Percentiles rank a stretch among this genome's conserved stretches.
Evolutionary conservation across 2,113 vertebrate genomes (phyloP).

Genomic region (Corythornis cristatus): DNA sequence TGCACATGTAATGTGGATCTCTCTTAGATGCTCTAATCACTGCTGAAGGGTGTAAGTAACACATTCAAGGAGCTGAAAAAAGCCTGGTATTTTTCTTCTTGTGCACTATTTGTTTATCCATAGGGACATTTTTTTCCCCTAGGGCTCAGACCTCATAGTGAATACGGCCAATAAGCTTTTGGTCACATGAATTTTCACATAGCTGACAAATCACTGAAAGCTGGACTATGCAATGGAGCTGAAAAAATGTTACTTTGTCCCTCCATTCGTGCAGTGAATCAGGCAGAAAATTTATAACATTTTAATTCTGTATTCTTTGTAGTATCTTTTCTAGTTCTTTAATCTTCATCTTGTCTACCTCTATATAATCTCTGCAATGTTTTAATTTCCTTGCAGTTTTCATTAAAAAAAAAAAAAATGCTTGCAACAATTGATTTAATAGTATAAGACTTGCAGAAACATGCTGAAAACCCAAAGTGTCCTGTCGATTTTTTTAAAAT

Average conservation of each 20-base stretch:
- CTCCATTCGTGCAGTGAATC: background rate
- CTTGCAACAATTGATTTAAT: background rate
- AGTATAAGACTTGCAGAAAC: background rate
- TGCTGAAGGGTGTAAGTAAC: background rate
- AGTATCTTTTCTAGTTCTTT: background rate
- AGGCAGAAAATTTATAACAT: background rate
- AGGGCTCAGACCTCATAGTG: background rate
- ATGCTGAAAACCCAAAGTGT: background rate
- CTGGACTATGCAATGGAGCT: background rate
- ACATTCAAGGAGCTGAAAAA: background rate
- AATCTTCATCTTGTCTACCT: background rate
- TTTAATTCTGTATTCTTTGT: background rate
- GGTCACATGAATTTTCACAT: background rate
- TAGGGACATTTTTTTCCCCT: background rate
- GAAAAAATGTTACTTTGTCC: background rate
- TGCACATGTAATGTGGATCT: fast-evolving
- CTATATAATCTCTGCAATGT: background rate
- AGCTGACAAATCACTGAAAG: background rate
- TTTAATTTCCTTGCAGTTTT: background rate
- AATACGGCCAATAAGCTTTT: background rate
- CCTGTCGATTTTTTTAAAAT: background rate
- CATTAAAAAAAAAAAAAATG: background rate
- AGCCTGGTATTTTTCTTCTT: background rate
- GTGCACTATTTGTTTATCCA: background rate
- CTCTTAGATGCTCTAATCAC: background rate